Percentiles rank a stretch among this genome's conserved stretches.
phyloP scores from a whole-genome alignment of 2,113 vertebrate species.

The Atrichornis clamosus region DNA sequence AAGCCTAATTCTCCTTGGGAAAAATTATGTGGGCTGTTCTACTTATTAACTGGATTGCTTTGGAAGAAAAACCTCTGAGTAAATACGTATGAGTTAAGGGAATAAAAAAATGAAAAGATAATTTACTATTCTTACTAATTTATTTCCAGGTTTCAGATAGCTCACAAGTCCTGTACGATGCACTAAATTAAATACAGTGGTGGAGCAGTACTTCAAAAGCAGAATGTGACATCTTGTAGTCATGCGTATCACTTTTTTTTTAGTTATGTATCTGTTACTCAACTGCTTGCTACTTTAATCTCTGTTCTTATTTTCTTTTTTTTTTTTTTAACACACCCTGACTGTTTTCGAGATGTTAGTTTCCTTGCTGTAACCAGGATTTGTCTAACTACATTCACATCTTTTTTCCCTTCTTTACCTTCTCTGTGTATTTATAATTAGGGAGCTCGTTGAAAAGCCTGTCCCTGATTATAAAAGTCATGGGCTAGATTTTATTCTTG shows the following conservation, averaged over 20 bases:
- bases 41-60: neutral
- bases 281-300: neutral
- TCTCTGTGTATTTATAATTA: neutral
- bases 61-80: neutral
- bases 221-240: neutral
- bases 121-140: neutral
- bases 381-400: neutral
- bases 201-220: neutral
- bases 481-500: neutral
- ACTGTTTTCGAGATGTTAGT: neutral
- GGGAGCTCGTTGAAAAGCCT: neutral
- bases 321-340: neutral
- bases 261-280: neutral
- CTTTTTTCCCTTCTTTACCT: neutral
- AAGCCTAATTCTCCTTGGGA: neutral
- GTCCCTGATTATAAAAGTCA: neutral
- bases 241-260: neutral
- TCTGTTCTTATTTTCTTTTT: neutral
- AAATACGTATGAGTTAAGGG: neutral
- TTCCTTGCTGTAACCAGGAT: neutral
- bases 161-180: neutral
- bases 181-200: neutral
- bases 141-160: neutral
- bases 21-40: neutral
- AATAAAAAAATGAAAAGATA: neutral